Conservation (phyloP, 2,888 invertebrate species). For the Thelaira solivaga region DNA sequence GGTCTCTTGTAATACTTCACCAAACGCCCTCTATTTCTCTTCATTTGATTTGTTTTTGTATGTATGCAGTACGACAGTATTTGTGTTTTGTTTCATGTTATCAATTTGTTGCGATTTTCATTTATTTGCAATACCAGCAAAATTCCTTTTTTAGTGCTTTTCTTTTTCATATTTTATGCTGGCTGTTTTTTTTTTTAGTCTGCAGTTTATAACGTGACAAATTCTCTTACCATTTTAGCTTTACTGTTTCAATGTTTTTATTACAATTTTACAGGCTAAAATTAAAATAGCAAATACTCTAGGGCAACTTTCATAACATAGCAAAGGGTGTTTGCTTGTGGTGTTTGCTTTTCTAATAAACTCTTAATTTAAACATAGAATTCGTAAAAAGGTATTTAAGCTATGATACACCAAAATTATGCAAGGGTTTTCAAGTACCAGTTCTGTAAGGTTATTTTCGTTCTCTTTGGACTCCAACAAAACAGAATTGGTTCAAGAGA, state of each 20-base stretch:
- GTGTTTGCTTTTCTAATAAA: too few species aligned
- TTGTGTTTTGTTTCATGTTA: conserved; percentile 43
- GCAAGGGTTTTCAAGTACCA: too few species aligned
- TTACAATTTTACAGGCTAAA: conserved; percentile 38
- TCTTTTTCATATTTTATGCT: not conserved
- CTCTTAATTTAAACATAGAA: too few species aligned
- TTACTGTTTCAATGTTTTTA: conserved; percentile 40
- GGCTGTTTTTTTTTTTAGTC: not conserved
- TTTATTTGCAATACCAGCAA: conserved; percentile 46
- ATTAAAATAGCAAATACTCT: not conserved
- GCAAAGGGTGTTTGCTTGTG: too few species aligned
- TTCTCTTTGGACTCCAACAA: too few species aligned
- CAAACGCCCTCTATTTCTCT: not conserved
- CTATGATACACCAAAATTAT: not conserved
- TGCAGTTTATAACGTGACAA: conserved; percentile 41
- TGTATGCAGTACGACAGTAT: not conserved
- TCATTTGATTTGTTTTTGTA: not conserved
- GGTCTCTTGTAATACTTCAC: conserved; percentile 10
- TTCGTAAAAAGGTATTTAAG: too few species aligned
- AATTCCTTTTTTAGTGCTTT: conserved; percentile 7
- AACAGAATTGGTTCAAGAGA: too few species aligned
- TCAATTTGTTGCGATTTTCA: conserved; percentile 54
- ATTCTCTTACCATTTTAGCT: conserved; percentile 24
- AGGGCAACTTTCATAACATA: not conserved
- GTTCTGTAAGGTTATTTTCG: too few species aligned